These are phyloP conservation scores for Noctua janthina DNA, from an alignment of 2,888 invertebrate genomes.

Conservation along the genomic window DNA sequence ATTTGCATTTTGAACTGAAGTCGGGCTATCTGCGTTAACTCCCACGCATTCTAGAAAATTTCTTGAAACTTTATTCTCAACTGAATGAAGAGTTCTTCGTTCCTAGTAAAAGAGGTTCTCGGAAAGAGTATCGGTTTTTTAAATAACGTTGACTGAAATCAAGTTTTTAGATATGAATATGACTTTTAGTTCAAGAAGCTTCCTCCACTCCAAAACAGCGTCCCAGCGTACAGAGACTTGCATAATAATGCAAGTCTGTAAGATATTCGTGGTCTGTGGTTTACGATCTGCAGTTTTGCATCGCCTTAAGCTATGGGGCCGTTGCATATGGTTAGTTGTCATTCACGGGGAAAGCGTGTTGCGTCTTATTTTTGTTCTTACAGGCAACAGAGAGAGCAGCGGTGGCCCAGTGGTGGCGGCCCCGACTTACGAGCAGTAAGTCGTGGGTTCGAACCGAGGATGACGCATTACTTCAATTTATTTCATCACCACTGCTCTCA, in stretches of 20 bases:
- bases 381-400: too few species aligned
- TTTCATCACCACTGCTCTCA: too few species aligned
- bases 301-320: slow-evolving; percentile 23
- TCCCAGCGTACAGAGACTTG: neutral
- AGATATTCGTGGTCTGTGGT: slow-evolving; percentile 49
- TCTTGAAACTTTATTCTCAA: neutral
- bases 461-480: too few species aligned
- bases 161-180: neutral
- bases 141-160: neutral
- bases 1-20: too few species aligned
- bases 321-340: slow-evolving; percentile 24
- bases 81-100: neutral
- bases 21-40: too few species aligned
- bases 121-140: neutral
- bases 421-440: too few species aligned
- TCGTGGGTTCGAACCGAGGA: too few species aligned
- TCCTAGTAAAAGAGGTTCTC: neutral
- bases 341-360: slow-evolving; percentile 27
- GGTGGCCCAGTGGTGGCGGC: too few species aligned
- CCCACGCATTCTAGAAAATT: neutral
- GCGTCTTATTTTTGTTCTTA: slow-evolving; percentile 20
- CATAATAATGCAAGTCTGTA: slow-evolving; percentile 23
- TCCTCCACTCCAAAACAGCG: slow-evolving; percentile 10
- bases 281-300: slow-evolving; percentile 33
- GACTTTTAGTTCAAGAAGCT: slow-evolving; percentile 11